phyloP scores from a whole-genome alignment of 2,113 vertebrate genomes.

The Geococcyx californianus region DNA sequence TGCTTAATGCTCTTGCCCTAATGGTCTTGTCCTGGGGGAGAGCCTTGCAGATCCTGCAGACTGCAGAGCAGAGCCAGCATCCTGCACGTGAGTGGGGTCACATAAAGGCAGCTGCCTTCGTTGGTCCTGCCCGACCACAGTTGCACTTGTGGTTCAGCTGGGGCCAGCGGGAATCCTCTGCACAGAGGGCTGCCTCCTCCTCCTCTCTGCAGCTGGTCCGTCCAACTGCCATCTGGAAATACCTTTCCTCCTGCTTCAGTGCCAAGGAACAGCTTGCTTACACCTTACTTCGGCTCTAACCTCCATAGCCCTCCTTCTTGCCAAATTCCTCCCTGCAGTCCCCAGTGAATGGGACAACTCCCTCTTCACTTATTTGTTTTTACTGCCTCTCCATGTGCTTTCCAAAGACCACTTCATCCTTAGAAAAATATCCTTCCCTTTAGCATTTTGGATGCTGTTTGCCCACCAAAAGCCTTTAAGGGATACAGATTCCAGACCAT shows the following conservation, averaged over 20 bases:
- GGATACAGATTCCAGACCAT: not conserved
- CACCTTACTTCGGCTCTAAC: not conserved
- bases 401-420: not conserved
- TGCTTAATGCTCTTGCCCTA: not conserved
- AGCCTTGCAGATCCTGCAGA: not conserved
- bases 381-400: not conserved
- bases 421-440: slow-evolving; percentile 6
- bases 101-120: not conserved
- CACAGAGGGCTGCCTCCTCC: not conserved
- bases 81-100: fast-evolving
- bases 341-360: not conserved
- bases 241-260: not conserved
- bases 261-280: slow-evolving; percentile 44
- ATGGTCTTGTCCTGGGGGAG: not conserved
- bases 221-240: slow-evolving; percentile 24
- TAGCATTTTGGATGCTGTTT: not conserved
- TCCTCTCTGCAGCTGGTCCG: slow-evolving; percentile 27
- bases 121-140: not conserved
- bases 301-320: not conserved
- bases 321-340: not conserved
- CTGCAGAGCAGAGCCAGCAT: not conserved
- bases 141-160: not conserved
- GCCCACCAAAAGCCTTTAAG: not conserved
- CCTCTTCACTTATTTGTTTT: not conserved
- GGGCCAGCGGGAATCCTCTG: slow-evolving; percentile 13